Evolutionary conservation across 2,113 vertebrate species (phyloP).

Genomic region (Podocnemis expansa): DNA sequence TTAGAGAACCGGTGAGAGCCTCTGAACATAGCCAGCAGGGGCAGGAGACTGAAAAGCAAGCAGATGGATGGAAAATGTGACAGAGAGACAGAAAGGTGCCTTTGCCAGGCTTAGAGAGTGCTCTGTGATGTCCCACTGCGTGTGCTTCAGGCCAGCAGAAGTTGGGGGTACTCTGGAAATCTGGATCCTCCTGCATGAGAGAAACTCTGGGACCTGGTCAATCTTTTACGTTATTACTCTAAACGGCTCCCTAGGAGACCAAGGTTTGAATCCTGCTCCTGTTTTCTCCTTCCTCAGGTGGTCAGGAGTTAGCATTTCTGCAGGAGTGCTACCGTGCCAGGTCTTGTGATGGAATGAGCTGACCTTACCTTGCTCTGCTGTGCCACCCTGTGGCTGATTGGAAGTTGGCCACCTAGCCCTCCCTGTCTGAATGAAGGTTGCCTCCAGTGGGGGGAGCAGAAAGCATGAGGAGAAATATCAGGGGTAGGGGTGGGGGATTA

Average conservation of each 20-base stretch:
- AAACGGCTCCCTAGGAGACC: accelerated
- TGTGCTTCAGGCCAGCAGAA: neutral
- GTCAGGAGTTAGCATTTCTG: neutral
- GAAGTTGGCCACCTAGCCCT: accelerated
- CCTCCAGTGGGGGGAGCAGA: neutral
- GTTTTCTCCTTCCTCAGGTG: neutral
- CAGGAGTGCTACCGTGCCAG: neutral
- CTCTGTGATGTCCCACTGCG: neutral
- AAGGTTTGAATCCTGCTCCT: neutral
- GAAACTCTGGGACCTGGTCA: neutral
- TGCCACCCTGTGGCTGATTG: neutral
- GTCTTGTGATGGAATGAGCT: neutral
- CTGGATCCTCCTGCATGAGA: neutral
- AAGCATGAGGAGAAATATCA: neutral
- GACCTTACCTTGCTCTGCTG: neutral
- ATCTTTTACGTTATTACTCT: neutral
- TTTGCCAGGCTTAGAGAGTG: constrained; percentile 27
- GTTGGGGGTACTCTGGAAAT: neutral
- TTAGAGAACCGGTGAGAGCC: constrained; percentile 58
- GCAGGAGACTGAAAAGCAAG: constrained; percentile 54
- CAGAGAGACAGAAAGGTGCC: neutral
- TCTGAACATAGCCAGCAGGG: constrained; percentile 35
- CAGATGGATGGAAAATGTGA: constrained; percentile 46
- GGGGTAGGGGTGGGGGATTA: neutral
- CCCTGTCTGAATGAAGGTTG: accelerated